Evolutionary conservation across 2,113 vertebrate species (phyloP).

Genomic region (Tiliqua scincoides): DNA sequence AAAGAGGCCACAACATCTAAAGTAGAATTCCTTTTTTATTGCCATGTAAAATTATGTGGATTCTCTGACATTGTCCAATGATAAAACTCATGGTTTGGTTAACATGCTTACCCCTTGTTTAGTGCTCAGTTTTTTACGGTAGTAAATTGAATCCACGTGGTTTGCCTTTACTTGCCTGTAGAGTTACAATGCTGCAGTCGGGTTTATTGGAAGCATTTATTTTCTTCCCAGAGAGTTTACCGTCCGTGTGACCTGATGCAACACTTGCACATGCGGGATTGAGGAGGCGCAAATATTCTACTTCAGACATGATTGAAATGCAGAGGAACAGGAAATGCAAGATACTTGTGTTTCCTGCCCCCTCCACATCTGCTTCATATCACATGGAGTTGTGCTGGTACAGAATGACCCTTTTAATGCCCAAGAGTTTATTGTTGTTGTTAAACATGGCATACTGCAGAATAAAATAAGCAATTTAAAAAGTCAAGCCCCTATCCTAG

Average conservation of each 20-base stretch:
- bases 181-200: neutral
- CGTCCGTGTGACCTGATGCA: neutral
- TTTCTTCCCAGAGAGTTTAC: neutral
- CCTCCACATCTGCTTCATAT: neutral
- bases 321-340: neutral
- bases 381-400: neutral
- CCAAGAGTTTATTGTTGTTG: neutral
- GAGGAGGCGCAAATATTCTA: neutral
- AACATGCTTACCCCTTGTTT: neutral
- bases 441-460: neutral
- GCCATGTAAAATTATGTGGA: neutral
- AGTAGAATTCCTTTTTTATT: neutral
- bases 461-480: neutral
- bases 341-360: no score
- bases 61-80: neutral
- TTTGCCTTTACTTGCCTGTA: neutral
- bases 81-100: conserved; percentile 17
- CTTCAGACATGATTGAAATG: neutral
- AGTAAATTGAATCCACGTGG: conserved; percentile 3
- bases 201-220: neutral
- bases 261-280: neutral
- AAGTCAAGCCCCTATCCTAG: neutral
- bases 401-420: no score
- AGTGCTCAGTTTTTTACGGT: neutral
- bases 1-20: neutral